Percentiles rank a stretch among this genome's conserved stretches.
These are phyloP conservation scores for Coracopsis vasa DNA, from an alignment of 2,113 vertebrate species.

Conservation along the genomic window DNA sequence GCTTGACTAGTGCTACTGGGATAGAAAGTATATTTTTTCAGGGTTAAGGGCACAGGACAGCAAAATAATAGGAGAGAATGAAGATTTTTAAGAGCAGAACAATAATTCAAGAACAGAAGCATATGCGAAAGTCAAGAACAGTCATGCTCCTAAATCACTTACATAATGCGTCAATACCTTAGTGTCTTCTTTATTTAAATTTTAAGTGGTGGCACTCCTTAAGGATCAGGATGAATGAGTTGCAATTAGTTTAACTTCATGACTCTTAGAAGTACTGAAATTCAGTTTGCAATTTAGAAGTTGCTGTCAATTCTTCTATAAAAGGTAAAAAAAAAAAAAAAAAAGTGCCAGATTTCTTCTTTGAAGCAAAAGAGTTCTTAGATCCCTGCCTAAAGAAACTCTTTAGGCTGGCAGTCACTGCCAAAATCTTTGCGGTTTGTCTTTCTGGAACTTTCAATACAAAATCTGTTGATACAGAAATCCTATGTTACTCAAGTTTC, in stretches of 20 bases:
- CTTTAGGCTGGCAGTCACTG: neutral
- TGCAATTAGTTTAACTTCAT: neutral
- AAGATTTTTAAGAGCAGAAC: neutral
- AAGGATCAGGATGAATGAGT: neutral
- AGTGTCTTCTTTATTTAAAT: neutral
- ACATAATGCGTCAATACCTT: neutral
- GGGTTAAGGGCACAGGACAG: neutral
- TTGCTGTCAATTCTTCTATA: neutral
- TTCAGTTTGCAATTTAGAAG: neutral
- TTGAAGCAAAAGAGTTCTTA: neutral
- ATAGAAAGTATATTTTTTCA: neutral
- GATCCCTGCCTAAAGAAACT: neutral
- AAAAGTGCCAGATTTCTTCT: neutral
- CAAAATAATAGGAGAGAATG: neutral
- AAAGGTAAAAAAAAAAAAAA: neutral
- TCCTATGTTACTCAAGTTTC: neutral
- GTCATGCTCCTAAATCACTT: neutral
- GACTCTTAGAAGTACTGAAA: neutral
- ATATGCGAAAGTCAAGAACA: neutral
- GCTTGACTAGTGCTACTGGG: neutral
- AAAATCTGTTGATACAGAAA: neutral
- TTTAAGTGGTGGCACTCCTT: neutral
- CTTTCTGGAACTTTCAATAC: neutral
- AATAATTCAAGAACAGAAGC: neutral
- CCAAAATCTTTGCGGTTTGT: neutral